phyloP scores from a whole-genome alignment of 1,140 invertebrate species.

The Drosophila orena region DNA sequence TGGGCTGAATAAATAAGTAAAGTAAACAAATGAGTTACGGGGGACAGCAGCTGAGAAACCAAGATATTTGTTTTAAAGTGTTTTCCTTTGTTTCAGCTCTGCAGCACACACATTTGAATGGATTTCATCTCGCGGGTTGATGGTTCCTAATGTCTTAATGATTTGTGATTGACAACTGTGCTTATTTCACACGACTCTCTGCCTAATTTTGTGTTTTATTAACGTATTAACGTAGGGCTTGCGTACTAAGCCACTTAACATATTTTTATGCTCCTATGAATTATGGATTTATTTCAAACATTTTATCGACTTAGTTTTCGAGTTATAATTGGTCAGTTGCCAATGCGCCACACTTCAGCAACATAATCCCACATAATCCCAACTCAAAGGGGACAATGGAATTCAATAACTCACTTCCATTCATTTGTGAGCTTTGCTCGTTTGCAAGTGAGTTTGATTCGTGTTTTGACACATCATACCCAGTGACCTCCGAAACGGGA shows the following conservation, averaged over 20 bases:
- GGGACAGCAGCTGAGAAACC: constrained; percentile 11
- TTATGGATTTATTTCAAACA: constrained; percentile 11
- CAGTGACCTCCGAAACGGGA: constrained; percentile 42
- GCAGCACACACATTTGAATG: constrained; percentile 23
- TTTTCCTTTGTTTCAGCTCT: constrained; percentile 18
- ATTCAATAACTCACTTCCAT: constrained; percentile 20
- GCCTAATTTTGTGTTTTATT: constrained; percentile 5
- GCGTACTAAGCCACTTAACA: constrained; percentile 39
- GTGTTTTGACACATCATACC: constrained; percentile 59
- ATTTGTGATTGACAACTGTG: constrained; percentile 57
- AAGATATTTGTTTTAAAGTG: constrained; percentile 10
- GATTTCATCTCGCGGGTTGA: constrained; percentile 26
- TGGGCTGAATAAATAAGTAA: constrained; percentile 19
- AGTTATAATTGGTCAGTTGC: no score
- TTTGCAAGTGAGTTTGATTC: constrained; percentile 35
- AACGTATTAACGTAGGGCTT: no score
- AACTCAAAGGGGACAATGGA: constrained; percentile 25
- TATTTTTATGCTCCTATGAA: constrained; percentile 25
- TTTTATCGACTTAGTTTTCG: no score
- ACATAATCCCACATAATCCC: constrained; percentile 16
- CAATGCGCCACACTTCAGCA: not conserved
- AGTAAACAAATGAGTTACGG: constrained; percentile 19
- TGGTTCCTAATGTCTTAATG: constrained; percentile 46
- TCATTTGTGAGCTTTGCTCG: constrained; percentile 27
- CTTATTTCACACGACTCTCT: constrained; percentile 25